Conservation (phyloP, 2,797 vertebrate species). For the Lithobates sylvaticus region DNA sequence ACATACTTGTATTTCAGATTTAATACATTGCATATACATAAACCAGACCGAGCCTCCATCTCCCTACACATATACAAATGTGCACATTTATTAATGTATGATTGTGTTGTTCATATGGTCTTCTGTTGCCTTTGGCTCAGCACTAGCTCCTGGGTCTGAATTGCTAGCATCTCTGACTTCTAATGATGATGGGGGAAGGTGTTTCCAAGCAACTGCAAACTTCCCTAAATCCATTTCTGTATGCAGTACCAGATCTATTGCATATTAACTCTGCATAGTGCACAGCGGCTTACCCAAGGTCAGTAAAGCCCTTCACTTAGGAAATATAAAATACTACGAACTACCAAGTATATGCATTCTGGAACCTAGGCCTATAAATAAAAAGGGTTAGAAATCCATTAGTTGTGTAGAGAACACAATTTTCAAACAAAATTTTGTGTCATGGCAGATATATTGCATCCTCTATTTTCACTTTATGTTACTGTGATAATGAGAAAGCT, state of each 20-base stretch:
- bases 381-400: background rate
- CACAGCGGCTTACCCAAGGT: conserved; percentile 39
- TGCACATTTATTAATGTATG: background rate
- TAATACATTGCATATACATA: background rate
- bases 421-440: background rate
- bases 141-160: conserved; percentile 13
- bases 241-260: conserved; percentile 43
- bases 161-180: conserved; percentile 16
- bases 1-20: background rate
- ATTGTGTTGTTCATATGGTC: background rate
- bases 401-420: background rate
- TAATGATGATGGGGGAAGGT: conserved; percentile 40
- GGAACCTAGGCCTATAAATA: background rate
- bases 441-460: background rate
- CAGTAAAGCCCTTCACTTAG: background rate
- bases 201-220: conserved; percentile 37
- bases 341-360: background rate
- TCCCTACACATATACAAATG: background rate
- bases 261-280: conserved; percentile 27
- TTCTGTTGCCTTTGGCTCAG: background rate
- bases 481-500: conserved; percentile 17
- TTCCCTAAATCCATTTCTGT: conserved; percentile 43
- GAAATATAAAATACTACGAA: conserved; percentile 3
- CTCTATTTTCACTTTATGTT: background rate
- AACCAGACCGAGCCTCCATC: background rate